Conservation (phyloP, 2,113 vertebrate species). For the Phalacrocorax aristotelis region DNA sequence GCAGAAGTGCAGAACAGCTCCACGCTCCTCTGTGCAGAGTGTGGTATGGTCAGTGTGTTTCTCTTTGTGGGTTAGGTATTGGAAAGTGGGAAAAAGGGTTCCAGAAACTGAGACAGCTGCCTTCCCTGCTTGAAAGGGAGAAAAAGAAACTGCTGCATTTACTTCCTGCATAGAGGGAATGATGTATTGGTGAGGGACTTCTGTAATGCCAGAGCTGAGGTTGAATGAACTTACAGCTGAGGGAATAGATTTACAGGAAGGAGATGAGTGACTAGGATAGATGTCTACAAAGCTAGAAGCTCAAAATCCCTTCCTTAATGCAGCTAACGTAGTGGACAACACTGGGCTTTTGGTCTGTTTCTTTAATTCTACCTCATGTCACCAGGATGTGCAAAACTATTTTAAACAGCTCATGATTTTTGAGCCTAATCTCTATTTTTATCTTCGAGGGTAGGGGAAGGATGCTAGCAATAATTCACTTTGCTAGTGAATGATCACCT, state of each 20-base stretch:
- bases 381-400: constrained; percentile 19
- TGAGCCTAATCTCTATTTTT: constrained; percentile 41
- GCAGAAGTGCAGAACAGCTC: not conserved
- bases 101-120: not conserved
- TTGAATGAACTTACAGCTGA: not conserved
- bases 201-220: not conserved
- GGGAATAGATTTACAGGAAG: not conserved
- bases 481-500: constrained; percentile 62
- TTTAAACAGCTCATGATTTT: constrained; percentile 43
- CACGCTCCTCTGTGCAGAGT: fast-evolving
- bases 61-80: not conserved
- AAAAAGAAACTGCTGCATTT: not conserved
- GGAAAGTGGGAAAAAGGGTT: not conserved
- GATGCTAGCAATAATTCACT: constrained; percentile 24
- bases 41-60: not conserved
- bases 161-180: not conserved
- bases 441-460: constrained; percentile 19
- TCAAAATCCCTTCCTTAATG: not conserved
- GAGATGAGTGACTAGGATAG: not conserved
- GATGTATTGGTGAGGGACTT: not conserved
- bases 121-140: not conserved
- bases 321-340: not conserved
- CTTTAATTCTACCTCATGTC: not conserved
- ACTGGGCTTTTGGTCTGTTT: not conserved
- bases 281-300: not conserved